A percentile compares a stretch with the other conserved stretches of the same genome.
These are phyloP conservation scores for Dermolepida albohirtum DNA, from an alignment of 2,888 invertebrate species.

Conservation along the genomic window DNA sequence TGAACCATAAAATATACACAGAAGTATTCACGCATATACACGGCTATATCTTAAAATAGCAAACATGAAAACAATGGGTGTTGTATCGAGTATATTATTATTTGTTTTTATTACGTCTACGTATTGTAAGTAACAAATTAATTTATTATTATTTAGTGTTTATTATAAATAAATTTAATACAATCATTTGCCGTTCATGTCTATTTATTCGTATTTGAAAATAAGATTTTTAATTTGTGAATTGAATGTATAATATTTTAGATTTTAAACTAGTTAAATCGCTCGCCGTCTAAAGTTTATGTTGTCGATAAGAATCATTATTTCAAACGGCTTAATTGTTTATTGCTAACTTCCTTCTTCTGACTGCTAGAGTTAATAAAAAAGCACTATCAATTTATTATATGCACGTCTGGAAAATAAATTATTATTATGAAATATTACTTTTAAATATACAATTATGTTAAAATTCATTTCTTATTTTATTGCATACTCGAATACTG, in stretches of 20 bases:
- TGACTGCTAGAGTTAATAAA: neutral
- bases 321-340: conserved; percentile 2
- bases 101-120: conserved; percentile 47
- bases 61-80: conserved; percentile 53
- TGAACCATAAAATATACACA: conserved; percentile 38
- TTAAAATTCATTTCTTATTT: too few species aligned
- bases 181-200: neutral
- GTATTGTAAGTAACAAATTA: conserved; percentile 47
- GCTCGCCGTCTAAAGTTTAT: neutral
- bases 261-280: too few species aligned
- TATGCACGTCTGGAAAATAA: neutral
- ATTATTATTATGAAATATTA: conserved; percentile 3
- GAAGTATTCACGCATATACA: conserved; percentile 23
- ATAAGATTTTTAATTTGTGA: neutral
- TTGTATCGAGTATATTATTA: conserved; percentile 49
- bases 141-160: conserved; percentile 19
- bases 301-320: conserved; percentile 2
- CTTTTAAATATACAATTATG: neutral
- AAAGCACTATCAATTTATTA: neutral
- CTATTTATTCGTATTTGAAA: conserved; percentile 20
- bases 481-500: too few species aligned
- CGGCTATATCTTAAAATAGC: conserved; percentile 28
- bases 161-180: neutral
- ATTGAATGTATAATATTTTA: conserved; percentile 1
- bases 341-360: conserved; percentile 18